phyloP scores from a whole-genome alignment of 2,113 vertebrate species.

The Gallinago media region DNA sequence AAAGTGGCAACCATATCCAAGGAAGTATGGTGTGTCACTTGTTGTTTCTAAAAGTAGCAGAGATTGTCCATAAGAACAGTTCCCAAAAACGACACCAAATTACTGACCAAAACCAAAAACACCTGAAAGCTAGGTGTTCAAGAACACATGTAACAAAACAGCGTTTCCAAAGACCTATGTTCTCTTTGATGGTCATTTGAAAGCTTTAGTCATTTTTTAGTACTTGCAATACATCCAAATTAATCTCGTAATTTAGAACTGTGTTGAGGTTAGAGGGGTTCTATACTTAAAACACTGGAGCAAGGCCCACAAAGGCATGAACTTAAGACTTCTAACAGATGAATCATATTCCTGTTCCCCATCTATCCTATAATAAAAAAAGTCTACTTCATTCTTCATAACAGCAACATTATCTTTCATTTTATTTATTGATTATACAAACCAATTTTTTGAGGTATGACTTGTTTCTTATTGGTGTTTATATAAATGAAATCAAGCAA shows the following conservation, averaged over 20 bases:
- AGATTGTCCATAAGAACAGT: neutral
- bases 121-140: neutral
- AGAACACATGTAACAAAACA: neutral
- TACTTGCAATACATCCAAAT: neutral
- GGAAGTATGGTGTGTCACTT: neutral
- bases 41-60: neutral
- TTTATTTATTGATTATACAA: neutral
- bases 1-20: neutral
- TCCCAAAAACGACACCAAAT: too few species aligned
- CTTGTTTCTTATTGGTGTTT: neutral
- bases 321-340: neutral
- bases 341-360: neutral
- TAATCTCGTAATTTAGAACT: neutral
- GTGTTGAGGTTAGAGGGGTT: neutral
- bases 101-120: too few species aligned
- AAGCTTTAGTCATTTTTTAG: neutral
- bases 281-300: neutral
- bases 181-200: neutral
- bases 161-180: neutral
- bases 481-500: neutral
- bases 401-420: neutral
- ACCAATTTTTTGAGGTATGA: neutral
- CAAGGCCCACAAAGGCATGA: neutral
- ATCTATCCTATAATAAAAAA: neutral
- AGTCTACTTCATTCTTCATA: neutral